phyloP scores from a whole-genome alignment of 2,888 invertebrate genomes.

The Kryphioiulus occultus region DNA sequence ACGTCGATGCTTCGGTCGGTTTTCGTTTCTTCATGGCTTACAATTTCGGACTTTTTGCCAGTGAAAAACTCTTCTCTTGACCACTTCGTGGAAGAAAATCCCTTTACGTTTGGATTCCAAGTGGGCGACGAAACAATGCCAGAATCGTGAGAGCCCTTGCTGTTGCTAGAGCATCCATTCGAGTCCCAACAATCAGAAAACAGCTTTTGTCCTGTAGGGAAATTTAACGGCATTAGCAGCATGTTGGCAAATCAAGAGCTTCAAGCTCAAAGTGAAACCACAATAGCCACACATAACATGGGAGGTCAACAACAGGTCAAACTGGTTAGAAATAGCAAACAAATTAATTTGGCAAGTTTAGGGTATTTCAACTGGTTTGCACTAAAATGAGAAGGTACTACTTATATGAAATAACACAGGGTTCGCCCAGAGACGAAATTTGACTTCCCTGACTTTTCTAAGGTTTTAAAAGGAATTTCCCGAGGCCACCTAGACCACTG shows the following conservation, averaged over 20 bases:
- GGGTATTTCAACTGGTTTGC: neutral
- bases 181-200: slow-evolving; percentile 39
- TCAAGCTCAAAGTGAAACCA: too few species aligned
- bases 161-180: neutral
- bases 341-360: neutral
- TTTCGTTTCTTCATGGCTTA: neutral
- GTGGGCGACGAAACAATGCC: slow-evolving; percentile 45
- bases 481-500: too few species aligned
- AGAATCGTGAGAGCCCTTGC: slow-evolving; percentile 39
- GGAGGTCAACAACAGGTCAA: too few species aligned
- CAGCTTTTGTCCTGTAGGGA: neutral
- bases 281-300: too few species aligned
- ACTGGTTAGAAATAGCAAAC: neutral
- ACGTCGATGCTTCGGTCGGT: neutral
- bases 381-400: neutral
- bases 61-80: slow-evolving; percentile 28
- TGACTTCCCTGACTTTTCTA: too few species aligned
- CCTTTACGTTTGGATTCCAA: neutral
- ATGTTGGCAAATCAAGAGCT: neutral
- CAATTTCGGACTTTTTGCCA: neutral
- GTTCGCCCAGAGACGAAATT: too few species aligned
- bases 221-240: neutral
- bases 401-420: too few species aligned
- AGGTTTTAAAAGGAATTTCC: too few species aligned
- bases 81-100: slow-evolving; percentile 14